A percentile compares a stretch with the other conserved stretches of the same genome.
phyloP scores from a whole-genome alignment of 2,797 vertebrate genomes.

The Gymnothorax javanicus region DNA sequence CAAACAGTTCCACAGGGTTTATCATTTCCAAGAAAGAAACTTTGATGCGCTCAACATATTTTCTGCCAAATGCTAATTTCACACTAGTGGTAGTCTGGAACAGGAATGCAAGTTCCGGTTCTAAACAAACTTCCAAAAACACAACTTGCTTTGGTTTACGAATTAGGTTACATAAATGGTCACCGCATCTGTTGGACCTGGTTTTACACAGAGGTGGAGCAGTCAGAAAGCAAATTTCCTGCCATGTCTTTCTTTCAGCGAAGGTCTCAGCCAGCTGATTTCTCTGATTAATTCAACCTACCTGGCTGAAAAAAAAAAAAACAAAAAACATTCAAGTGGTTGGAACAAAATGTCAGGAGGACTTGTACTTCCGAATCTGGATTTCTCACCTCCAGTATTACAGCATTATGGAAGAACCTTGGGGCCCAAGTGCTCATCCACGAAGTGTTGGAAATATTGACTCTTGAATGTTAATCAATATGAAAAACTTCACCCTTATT shows the following conservation, averaged over 20 bases:
- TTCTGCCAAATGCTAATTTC: conserved; percentile 6
- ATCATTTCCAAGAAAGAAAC: neutral
- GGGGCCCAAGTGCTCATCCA: no score
- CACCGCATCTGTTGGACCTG: conserved; percentile 5
- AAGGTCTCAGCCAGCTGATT: no score
- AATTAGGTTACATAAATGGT: conserved; percentile 1
- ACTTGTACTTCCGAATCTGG: no score
- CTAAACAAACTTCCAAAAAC: conserved; percentile 13
- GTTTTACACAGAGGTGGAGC: neutral
- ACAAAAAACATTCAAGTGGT: no score
- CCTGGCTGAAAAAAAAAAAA: no score
- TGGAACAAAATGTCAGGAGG: no score
- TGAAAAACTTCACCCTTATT: neutral
- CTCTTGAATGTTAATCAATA: conserved; percentile 2
- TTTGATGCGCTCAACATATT: neutral
- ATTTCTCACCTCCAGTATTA: no score
- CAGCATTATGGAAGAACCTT: no score
- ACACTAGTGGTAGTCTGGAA: neutral
- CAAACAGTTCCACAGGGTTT: neutral
- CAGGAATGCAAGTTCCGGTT: neutral
- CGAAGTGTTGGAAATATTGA: neutral
- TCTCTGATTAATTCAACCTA: no score
- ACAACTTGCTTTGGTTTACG: conserved; percentile 14
- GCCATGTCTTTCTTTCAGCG: no score
- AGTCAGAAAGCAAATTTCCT: no score